Conservation (phyloP, 2,888 invertebrate genomes). For the Catocala nupta region DNA sequence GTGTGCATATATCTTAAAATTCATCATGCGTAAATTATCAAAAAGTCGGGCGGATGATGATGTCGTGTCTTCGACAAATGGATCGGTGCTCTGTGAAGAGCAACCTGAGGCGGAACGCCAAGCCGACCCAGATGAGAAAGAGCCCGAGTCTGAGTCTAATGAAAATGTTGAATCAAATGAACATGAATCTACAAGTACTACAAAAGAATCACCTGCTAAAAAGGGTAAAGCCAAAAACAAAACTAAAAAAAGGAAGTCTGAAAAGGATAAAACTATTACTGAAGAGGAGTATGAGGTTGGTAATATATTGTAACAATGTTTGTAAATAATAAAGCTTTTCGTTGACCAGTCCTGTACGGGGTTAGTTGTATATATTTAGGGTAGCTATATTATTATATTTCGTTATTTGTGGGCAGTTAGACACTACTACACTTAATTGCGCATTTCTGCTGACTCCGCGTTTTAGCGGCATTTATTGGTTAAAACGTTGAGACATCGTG, state of each 20-base stretch:
- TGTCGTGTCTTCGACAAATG: constrained; percentile 81
- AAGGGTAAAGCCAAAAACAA: constrained; percentile 63
- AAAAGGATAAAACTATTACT: constrained; percentile 62
- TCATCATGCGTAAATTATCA: constrained; percentile 79
- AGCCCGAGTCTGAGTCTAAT: constrained; percentile 53
- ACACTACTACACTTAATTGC: no score
- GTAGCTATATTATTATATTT: no score
- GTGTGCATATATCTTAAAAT: constrained; percentile 55
- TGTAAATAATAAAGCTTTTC: constrained; percentile 2
- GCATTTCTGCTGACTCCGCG: no score
- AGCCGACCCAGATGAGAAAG: constrained; percentile 55
- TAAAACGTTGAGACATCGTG: no score
- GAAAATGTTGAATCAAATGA: constrained; percentile 55
- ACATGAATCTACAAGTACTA: constrained; percentile 54
- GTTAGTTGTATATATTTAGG: no score
- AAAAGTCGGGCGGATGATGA: constrained; percentile 81
- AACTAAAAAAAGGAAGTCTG: constrained; percentile 72
- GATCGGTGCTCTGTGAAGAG: constrained; percentile 70
- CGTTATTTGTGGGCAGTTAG: no score
- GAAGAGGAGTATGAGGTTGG: constrained; percentile 86
- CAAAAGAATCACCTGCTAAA: constrained; percentile 56
- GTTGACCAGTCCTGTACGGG: no score
- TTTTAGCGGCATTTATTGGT: no score
- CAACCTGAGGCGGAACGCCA: constrained; percentile 53
- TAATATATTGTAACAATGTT: constrained; percentile 14